Evolutionary conservation across 1,140 invertebrate genomes (phyloP), one percentile per base, ranked within the genome.

Genomic region (Aphaenogaster rudis): DNA sequence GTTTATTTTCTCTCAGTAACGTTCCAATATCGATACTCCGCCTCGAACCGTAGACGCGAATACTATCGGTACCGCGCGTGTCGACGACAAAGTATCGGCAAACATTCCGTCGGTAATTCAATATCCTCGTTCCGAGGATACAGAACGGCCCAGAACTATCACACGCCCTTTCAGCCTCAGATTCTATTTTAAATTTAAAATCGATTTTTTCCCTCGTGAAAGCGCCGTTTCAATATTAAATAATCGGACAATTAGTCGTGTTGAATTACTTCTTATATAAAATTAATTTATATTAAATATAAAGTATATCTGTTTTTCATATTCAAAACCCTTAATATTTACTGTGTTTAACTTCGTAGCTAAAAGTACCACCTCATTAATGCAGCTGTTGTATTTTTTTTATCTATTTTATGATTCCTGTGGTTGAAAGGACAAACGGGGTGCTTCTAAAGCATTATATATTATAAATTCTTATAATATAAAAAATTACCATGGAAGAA

Each of bases 1-100:
- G 86, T 90, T 89, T 84, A 89, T 87, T 77, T 82, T 89, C 72
- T 78, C 71, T 54, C 87, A 36, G 21, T 57, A 39, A 45, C 77
- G 59, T 52, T 57, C 48, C 84, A 86, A 87, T 90, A 89, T 87
- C 88, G 71, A 69, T 64, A 77, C 57, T 21, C 33, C 64, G 36
- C 63, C 78, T 28, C 69, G 69, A 59, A 72, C 84, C 66, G 66
- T 54, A 86, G 63, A 72, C 45, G 42, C 45, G 54, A 67, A 50
- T 86, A 54, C 84, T 66, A 82, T 64, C 84, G 88, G 54, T 86
- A 81, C 61, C 21, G 61, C 36, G 36, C 50, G 72, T 33, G 52
- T 50, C 77, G 69, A 39, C 80, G 80, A 84, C 80, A 76, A 84
- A 61, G 69, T 90, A 88, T 81, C 77, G 87, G 87, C 77, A 77